Evolutionary conservation across 2,113 vertebrate species (phyloP).

Genomic region (Sialia sialis): DNA sequence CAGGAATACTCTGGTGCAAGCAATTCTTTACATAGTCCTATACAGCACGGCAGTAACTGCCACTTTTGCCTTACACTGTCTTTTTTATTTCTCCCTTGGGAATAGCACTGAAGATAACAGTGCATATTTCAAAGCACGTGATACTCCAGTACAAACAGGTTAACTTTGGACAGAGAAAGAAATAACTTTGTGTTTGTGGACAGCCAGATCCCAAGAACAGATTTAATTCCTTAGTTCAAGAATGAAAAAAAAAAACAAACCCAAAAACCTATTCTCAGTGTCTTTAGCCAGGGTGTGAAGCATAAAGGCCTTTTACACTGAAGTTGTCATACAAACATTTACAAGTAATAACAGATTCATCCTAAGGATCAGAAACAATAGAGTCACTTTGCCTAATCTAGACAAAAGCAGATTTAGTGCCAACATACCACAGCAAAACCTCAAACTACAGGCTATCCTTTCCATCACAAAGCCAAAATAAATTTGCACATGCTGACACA

Average conservation of each 20-base stretch:
- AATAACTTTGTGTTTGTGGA: background rate
- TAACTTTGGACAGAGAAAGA: background rate
- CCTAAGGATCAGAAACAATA: background rate
- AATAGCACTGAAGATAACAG: background rate
- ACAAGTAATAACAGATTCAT: background rate
- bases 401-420: background rate
- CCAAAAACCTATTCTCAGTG: background rate
- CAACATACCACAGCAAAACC: background rate
- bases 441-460: background rate
- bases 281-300: background rate
- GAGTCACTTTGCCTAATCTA: background rate
- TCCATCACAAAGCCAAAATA: background rate
- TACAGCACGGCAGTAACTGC: rapidly evolving
- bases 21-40: background rate
- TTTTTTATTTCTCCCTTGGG: background rate
- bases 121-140: background rate
- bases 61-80: background rate
- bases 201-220: background rate
- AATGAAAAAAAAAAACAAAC: background rate
- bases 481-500: background rate
- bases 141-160: background rate
- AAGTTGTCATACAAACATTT: background rate
- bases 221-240: background rate
- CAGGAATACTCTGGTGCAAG: background rate
- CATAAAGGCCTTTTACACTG: background rate